These are phyloP conservation scores for Drosophila equinoxialis DNA, from an alignment of 1,140 invertebrate species.

Conservation along the genomic window DNA sequence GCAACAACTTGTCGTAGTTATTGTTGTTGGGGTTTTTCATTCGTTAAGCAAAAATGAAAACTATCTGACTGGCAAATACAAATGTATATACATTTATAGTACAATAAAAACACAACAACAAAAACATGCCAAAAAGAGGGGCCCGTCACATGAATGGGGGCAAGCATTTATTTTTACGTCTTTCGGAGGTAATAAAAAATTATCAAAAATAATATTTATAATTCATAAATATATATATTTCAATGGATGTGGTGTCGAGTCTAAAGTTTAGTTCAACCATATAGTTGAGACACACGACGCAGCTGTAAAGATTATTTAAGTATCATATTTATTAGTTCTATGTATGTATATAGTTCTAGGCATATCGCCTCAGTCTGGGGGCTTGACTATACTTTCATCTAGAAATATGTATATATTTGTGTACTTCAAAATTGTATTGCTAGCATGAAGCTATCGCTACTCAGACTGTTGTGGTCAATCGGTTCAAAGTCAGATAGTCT, in stretches of 20 bases:
- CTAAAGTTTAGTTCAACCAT: conserved; percentile 7
- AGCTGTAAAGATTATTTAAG: conserved; percentile 6
- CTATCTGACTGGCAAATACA: conserved; percentile 2
- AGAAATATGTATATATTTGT: background rate
- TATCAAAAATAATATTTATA: conserved; percentile 9
- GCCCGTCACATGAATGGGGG: conserved; percentile 2
- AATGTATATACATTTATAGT: background rate
- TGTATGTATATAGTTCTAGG: background rate
- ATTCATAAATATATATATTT: background rate
- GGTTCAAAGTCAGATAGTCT: conserved; percentile 46
- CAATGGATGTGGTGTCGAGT: background rate
- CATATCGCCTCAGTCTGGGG: background rate
- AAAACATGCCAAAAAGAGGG: conserved; percentile 4
- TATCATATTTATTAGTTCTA: conserved; percentile 1
- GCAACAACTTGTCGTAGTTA: background rate
- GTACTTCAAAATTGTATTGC: conserved; percentile 7
- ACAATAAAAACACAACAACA: background rate
- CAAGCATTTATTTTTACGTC: conserved; percentile 2
- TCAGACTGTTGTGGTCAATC: conserved; percentile 18
- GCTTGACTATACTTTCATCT: background rate
- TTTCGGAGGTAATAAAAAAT: conserved; percentile 11
- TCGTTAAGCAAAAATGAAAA: background rate
- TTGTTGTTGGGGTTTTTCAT: conserved; percentile 1
- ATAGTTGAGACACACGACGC: background rate
- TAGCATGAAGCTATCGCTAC: conserved; percentile 1